Evolutionary conservation across 2,888 invertebrate species (phyloP), one percentile per base, ranked within the genome.

Genomic region (Cerceris ruficornis): DNA sequence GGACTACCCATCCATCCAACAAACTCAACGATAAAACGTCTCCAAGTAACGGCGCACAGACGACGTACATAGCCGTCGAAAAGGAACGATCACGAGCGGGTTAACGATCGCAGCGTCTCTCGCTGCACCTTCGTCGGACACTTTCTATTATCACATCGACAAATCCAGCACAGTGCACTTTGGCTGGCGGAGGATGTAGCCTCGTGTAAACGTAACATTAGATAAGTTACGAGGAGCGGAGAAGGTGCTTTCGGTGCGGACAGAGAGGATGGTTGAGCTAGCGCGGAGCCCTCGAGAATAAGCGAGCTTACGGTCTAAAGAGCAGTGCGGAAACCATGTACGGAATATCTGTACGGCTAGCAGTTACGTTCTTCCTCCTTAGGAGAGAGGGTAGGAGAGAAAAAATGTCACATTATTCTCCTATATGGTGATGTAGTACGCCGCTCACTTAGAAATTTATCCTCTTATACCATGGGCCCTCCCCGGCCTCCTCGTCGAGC

Each of bases 381-480:
- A 58, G 81, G 85, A 75, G 80, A 73, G 86, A 68, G 77, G 75
- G 60, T 69, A 73, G 67, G 82, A 69, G 80, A 77, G 84, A 82
- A 88, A 86, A 90, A 90, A 90, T 90, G 88, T 88, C 88, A 88
- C 88, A 90, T 90, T 90, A 91, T 91, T 90, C 89, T 90, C 90
- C 86, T 90, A 91, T 90, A 91, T 90, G 90, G 90, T 88, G 88
- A 90, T 90, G 86, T 87, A 82, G 87, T 83, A 84, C 81, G 84
- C 88, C 86, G 87, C 85, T 89, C 86, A 87, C 88, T 88, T 89
- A 83, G 87, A 88, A 89, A 89, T 89, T 89, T 83, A 87, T 87
- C 87, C 87, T 79, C 83, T 68, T 66, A 66, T 77, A 75, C 68
- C 73, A 71, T 54, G 59, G 75, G 28, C 28, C 28, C 65, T 72